Base-by-base conservation (phyloP, 2,113 vertebrate genomes). In the Chaenogobius annularis region DNA sequence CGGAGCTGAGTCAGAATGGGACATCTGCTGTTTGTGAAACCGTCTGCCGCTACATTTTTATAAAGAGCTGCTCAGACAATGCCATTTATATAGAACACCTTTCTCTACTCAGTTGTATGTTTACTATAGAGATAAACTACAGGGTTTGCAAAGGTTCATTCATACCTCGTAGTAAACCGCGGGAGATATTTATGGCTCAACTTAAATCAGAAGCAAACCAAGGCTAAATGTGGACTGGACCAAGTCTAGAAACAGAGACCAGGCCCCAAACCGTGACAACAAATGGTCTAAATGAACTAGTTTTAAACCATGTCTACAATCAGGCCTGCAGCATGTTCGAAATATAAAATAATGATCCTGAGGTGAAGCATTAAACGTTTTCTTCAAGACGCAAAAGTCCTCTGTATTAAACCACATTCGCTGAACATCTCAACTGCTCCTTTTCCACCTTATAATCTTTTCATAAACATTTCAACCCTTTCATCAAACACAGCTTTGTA, bases 401-500 rank as follows among this genome's bases (percentile, higher is more conserved):
- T 31, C 26, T 31, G 26, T 31, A 4, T 31, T 31, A 31, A 31
- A 31, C 26, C 26, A 31, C 26, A 31, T 56, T 11, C 1, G 4
- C 20, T 56, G 10, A 7, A 66, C 72, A 40, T 72, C 72, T 64
- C 71, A 69, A 76, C 70, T 56, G 68, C 72, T 75, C 69, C 67
- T 55, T 12, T 68, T 31, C 22, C 40, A 63, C 8, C 9, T 61
- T 81, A 0, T 74, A 81, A 87, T 84, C 78, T 73, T 58, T 74
- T 43, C 20, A 11, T 77, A 75, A 69, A 72, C 80, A 37, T 61
- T 74, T 35, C 35, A 65, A 43, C 68, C 69, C 31, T 17, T 40
- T 40, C 66, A 64, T 77, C 31, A 78, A 70, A 59, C 59, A 26
- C 50, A 73, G 68, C 83, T 86, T 83, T 87, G 82, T 79, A 77